phyloP scores from a whole-genome alignment of 1,140 invertebrate genomes.

The Oreohelix idahoensis region DNA sequence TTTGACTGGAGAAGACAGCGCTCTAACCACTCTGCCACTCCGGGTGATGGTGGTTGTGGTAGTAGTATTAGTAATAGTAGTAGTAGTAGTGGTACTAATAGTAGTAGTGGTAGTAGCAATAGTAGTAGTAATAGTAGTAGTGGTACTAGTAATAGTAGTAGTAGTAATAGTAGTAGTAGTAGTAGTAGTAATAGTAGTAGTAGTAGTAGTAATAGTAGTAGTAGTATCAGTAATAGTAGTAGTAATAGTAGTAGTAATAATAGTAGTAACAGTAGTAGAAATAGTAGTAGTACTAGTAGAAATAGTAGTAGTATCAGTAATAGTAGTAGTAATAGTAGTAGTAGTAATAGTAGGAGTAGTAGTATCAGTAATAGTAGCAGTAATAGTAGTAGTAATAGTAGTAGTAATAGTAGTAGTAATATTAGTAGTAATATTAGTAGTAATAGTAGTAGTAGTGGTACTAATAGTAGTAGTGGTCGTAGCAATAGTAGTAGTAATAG shows the following conservation, averaged over 20 bases:
- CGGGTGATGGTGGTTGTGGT: too few relatives aligned
- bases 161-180: conserved; percentile 3
- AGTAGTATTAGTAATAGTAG: too few relatives aligned
- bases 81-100: too few relatives aligned
- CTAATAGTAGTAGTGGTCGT: too few relatives aligned
- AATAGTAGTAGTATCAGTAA: neutral
- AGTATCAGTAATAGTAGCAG: neutral
- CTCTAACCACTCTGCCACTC: too few relatives aligned
- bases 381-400: conserved; percentile 4
- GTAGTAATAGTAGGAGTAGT: too few relatives aligned
- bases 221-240: neutral
- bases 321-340: conserved; percentile 6
- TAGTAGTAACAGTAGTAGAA: neutral
- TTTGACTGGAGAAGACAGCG: too few relatives aligned
- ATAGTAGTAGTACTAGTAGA: too few relatives aligned
- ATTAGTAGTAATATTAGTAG: neutral
- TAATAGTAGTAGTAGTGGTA: too few relatives aligned
- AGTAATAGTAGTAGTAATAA: neutral
- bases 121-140: too few relatives aligned
- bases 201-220: conserved; percentile 6
- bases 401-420: conserved; percentile 3
- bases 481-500: too few relatives aligned
- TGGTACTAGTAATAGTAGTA: conserved; percentile 5
- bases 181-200: conserved; percentile 6
- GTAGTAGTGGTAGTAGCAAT: too few relatives aligned